Evolutionary conservation across 2,888 invertebrate genomes (phyloP), one percentile per base, ranked within the genome.

Genomic region (Cheilosia pagana): DNA sequence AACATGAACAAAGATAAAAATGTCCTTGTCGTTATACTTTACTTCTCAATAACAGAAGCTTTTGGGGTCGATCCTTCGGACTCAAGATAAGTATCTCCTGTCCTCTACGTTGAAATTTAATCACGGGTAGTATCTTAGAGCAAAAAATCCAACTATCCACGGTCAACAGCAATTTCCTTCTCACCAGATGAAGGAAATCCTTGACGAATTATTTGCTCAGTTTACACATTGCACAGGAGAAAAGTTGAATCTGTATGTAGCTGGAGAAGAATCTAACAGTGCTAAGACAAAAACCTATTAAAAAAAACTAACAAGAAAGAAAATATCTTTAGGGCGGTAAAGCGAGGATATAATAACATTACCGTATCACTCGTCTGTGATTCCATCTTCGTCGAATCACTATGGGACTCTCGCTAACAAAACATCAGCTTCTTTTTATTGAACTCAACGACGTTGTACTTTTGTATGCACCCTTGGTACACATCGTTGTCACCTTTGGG

Each of bases 291-390:
- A 79, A 60, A 62, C 31, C 16, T 43, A 67, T 39, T 23, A 62
- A 68, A 62, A 43, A 57, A 60, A 59, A 35, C 14, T 28, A 39
- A 48, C 52, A 52, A 62, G 31, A 77, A 45, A 57, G 45, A 57
- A 57, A 76, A 31, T 21, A 77, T 57, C 67, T 63, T 81, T n/a
- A 62, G 50, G 53, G 48, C 39, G 43, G 31, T 43, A 43, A 39
- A 55, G 21, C 57, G 68, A 21, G 62, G 68, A 81, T 81, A 68
- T 62, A 75, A 81, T 63, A 74, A 70, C 75, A 70, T 75, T 43
- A 67, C 55, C 60, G 67, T 68, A 68, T 62, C 60, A 68, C 62
- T 81, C 41, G 52, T 53, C 67, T 62, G 41, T 55, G 68, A 81
- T 59, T 60, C 60, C 43, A 19, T 59, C 50, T 60, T 60, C 35